These are phyloP conservation scores for Sycophila sp. DNA, from an alignment of 1,140 invertebrate species.

Conservation along the genomic window DNA sequence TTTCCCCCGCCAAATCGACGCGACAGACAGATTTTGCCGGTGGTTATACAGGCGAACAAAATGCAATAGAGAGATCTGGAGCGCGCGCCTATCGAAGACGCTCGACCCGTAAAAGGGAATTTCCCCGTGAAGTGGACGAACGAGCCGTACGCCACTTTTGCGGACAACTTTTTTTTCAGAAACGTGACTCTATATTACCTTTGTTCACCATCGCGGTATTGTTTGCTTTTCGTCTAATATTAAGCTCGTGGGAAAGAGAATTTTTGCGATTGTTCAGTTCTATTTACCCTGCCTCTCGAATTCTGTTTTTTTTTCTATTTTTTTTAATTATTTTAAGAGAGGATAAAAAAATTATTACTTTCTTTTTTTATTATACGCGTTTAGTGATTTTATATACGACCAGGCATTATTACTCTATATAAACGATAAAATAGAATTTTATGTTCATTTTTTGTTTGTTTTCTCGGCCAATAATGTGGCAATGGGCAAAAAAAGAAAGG, in stretches of 20 bases:
- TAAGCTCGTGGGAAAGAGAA: too few species aligned
- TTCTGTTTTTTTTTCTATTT: too few species aligned
- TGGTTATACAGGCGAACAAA: neutral
- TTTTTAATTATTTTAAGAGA: too few species aligned
- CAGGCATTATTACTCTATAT: neutral
- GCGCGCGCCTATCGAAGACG: conserved; percentile 1
- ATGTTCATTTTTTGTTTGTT: neutral
- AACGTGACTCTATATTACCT: neutral
- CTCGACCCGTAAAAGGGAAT: conserved; percentile 10
- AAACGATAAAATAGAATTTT: neutral
- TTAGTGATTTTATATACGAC: too few species aligned
- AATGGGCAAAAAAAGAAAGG: neutral
- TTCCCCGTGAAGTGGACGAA: neutral
- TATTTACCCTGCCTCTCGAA: too few species aligned
- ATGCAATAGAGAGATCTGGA: conserved; percentile 4
- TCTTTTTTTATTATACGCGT: neutral
- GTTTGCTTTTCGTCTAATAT: neutral
- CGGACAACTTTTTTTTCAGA: neutral
- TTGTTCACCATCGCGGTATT: neutral
- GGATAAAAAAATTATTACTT: too few species aligned
- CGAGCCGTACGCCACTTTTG: neutral
- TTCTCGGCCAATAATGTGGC: neutral
- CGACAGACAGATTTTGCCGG: neutral
- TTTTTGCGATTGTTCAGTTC: too few species aligned
- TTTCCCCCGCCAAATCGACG: neutral